phyloP scores from a whole-genome alignment of 2,888 invertebrate genomes.

The Ecliptopera silaceata region DNA sequence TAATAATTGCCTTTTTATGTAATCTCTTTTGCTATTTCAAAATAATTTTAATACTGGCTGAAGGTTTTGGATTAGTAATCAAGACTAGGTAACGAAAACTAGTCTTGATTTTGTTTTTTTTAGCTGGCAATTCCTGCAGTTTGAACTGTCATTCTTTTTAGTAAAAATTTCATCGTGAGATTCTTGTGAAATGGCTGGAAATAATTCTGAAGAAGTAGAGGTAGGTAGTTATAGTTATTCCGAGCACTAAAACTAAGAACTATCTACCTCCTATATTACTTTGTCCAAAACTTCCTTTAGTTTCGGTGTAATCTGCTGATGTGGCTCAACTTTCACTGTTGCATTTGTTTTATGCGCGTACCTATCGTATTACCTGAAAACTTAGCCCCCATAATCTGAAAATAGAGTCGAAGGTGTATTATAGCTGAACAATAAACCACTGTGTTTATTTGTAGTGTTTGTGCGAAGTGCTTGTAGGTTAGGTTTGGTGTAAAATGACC shows the following conservation, averaged over 20 bases:
- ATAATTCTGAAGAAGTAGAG: slow-evolving; percentile 84
- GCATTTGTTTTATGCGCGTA: slow-evolving; percentile 61
- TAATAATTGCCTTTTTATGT: no score
- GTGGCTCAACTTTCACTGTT: slow-evolving; percentile 79
- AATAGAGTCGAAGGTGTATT: slow-evolving; percentile 2
- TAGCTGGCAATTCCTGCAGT: slow-evolving; percentile 58
- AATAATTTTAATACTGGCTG: no score
- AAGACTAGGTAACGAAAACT: no score
- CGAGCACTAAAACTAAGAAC: slow-evolving; percentile 30
- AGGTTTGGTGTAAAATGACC: slow-evolving; percentile 64
- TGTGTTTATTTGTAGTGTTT: slow-evolving; percentile 10
- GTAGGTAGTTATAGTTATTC: slow-evolving; percentile 64
- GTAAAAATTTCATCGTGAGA: slow-evolving; percentile 68
- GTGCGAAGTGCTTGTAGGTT: slow-evolving; percentile 57
- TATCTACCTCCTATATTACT: slow-evolving; percentile 44
- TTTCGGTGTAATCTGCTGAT: slow-evolving; percentile 66
- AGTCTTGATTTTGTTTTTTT: not conserved
- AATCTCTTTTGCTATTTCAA: no score
- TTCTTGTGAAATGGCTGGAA: slow-evolving; percentile 84
- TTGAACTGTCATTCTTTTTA: slow-evolving; percentile 65
- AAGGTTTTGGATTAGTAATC: no score
- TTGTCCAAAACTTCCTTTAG: slow-evolving; percentile 44
- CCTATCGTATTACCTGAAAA: slow-evolving; percentile 35
- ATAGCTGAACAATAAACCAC: slow-evolving; percentile 3
- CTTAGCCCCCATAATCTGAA: slow-evolving; percentile 24